Evolutionary conservation across 2,888 invertebrate species (phyloP).

Genomic region (Leptothorax acervorum): DNA sequence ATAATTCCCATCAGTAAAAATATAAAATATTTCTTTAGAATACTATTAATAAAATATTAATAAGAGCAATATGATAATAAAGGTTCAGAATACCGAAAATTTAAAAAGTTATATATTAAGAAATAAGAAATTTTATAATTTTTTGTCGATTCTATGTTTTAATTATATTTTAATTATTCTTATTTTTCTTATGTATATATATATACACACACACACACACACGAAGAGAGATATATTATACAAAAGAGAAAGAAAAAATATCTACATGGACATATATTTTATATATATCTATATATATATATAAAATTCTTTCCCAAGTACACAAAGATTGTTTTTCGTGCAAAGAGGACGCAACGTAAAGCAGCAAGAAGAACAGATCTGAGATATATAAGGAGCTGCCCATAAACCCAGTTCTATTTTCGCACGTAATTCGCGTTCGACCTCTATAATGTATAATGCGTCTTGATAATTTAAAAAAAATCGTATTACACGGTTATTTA

Average conservation of each 20-base stretch:
- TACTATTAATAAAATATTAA: too few relatives aligned
- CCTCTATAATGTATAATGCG: not conserved
- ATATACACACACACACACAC: too few relatives aligned
- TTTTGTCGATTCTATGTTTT: not conserved
- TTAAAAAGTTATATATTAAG: too few relatives aligned
- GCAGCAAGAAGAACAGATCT: not conserved
- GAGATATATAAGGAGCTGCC: not conserved
- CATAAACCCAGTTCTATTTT: slow-evolving; percentile 18
- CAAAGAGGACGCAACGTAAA: not conserved
- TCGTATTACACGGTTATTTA: not conserved
- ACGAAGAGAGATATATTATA: not conserved
- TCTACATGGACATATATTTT: not conserved
- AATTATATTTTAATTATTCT: not conserved
- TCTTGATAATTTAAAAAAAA: not conserved
- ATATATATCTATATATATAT: too few relatives aligned
- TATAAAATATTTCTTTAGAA: too few relatives aligned
- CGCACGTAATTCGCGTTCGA: not conserved
- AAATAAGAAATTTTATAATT: too few relatives aligned
- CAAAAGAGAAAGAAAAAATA: not conserved
- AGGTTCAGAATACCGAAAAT: too few relatives aligned
- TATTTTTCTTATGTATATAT: not conserved
- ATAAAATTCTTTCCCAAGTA: not conserved
- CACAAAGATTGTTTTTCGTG: not conserved
- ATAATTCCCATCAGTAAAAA: too few relatives aligned
- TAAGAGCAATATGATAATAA: too few relatives aligned